Conservation (phyloP, 2,113 vertebrate genomes). For the Jacana jacana region DNA sequence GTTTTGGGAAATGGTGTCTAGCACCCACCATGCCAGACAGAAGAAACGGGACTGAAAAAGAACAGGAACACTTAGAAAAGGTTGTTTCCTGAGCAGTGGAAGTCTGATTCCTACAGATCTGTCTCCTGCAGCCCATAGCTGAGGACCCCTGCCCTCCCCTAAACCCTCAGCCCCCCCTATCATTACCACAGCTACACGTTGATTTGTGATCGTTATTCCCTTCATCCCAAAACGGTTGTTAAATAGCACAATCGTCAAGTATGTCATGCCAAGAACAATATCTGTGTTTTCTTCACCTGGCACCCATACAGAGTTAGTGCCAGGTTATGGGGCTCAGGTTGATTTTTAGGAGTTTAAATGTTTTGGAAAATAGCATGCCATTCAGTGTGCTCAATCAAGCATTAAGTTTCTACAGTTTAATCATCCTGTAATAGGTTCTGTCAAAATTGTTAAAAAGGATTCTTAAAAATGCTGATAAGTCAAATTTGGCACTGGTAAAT, state of each 20-base stretch:
- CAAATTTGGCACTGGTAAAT: not conserved
- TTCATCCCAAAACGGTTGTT: not conserved
- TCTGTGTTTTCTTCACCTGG: conserved; percentile 16
- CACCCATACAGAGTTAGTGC: not conserved
- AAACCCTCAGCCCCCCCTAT: not conserved
- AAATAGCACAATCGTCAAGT: not conserved
- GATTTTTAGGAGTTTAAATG: conserved; percentile 4
- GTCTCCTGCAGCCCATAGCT: not conserved
- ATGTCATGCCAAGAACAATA: not conserved
- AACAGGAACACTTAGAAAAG: not conserved
- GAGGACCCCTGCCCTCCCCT: not conserved
- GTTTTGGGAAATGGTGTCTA: not conserved
- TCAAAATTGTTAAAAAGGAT: not conserved
- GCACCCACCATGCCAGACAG: not conserved
- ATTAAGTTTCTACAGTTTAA: not conserved
- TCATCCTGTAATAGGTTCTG: not conserved
- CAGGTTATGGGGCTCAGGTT: not conserved
- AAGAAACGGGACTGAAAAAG: not conserved
- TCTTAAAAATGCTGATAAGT: conserved; percentile 6
- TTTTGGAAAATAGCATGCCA: conserved; percentile 16
- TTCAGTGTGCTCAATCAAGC: not conserved
- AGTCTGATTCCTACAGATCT: not conserved
- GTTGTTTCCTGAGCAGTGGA: not conserved
- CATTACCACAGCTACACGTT: not conserved
- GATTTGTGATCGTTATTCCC: not conserved